Conservation (phyloP, 2,113 vertebrate genomes). For the Phoenicopterus ruber region DNA sequence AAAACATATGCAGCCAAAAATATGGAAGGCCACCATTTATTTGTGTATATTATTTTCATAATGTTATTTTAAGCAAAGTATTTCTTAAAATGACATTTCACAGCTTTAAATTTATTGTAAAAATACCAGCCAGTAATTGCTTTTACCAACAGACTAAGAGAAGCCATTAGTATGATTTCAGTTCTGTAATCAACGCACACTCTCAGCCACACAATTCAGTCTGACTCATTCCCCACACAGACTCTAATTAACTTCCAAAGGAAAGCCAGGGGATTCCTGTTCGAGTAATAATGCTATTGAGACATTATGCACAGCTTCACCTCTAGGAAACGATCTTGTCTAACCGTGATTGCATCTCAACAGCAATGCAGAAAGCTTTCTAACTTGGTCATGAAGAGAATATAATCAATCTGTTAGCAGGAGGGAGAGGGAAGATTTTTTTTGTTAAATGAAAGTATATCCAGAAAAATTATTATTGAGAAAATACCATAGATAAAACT, state of each 20-base stretch:
- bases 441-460: background rate
- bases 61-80: background rate
- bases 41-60: background rate
- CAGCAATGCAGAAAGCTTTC: slow-evolving; percentile 9
- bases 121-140: slow-evolving; percentile 33
- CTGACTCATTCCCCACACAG: slow-evolving; percentile 37
- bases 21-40: background rate
- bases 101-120: background rate
- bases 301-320: slow-evolving; percentile 18
- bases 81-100: slow-evolving; percentile 25
- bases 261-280: slow-evolving; percentile 35
- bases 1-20: fast-evolving
- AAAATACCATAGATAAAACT: background rate
- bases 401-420: background rate
- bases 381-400: background rate
- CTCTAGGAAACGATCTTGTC: background rate
- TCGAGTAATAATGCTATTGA: background rate
- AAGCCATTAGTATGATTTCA: slow-evolving; percentile 22
- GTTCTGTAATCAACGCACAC: slow-evolving; percentile 23
- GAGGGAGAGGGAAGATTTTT: background rate
- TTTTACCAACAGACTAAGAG: slow-evolving; percentile 7
- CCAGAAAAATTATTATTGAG: background rate
- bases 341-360: background rate
- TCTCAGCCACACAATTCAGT: background rate
- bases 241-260: slow-evolving; percentile 44